Evolutionary conservation across 23 tunicate species (phyloP).

Genomic region (Ascidia mentula): DNA sequence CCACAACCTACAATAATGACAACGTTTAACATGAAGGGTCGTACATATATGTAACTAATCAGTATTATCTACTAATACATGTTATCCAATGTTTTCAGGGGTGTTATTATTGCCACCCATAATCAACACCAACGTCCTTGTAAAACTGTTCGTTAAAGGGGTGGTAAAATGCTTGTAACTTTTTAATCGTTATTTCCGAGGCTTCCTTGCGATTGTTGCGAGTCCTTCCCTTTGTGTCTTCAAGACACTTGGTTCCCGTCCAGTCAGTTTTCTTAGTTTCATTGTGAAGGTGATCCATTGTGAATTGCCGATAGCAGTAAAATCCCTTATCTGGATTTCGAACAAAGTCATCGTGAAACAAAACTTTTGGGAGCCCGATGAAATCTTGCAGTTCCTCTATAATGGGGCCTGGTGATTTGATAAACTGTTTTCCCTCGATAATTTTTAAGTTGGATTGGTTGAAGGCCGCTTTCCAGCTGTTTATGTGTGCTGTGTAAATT

Average conservation of each 20-base stretch:
- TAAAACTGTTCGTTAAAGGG: conserved; percentile 3
- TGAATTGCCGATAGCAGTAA: conserved; percentile 4
- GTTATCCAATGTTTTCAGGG: no score
- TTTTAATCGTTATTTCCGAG: neutral
- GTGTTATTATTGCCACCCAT: no score
- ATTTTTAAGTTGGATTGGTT: neutral
- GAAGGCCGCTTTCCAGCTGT: conserved; percentile 8
- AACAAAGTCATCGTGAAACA: conserved; percentile 9
- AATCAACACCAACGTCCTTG: neutral
- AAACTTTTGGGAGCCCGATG: conserved; percentile 13
- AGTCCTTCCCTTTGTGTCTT: neutral
- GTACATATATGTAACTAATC: no score
- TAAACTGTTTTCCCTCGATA: neutral
- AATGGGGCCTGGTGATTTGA: conserved; percentile 12
- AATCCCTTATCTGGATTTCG: neutral
- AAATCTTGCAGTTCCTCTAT: conserved; percentile 26
- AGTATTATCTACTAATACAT: no score
- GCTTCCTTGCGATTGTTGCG: neutral
- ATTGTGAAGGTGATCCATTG: neutral
- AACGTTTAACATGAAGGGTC: no score
- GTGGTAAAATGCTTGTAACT: conserved; percentile 5
- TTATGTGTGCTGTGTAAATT: conserved; percentile 12
- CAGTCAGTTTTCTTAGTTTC: neutral
- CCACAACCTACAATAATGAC: no score
- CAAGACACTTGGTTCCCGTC: neutral